Base-by-base conservation (phyloP, 2,888 invertebrate species). In the Tenthredo distinguenda region DNA sequence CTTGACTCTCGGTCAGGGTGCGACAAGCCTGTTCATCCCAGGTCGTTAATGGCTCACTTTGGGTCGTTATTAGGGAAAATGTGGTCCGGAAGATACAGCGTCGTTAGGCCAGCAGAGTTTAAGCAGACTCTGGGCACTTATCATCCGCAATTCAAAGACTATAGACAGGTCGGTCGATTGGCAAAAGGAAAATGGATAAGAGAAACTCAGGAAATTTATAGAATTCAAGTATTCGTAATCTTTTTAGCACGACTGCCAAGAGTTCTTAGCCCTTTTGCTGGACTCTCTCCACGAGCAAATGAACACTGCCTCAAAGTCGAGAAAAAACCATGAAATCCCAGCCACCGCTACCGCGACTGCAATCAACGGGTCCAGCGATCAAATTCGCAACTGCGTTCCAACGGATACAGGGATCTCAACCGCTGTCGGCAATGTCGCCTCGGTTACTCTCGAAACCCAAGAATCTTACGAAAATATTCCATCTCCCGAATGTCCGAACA, bases 161-260 rank as follows among this genome's bases (percentile, higher is more conserved):
- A 94, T 86, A 92, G 95, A 92, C 96, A 96, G 94, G 95, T 95
- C 91, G 87, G 86, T 74, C 10, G 3, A 71, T 31, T n/a, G n/a
- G 18, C 12, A 15, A 40, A 62, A 62, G 76, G 58, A 85, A 65
- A 47, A 43, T 34, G 15, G 34, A 74, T 37, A 77, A 37, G 55
- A 15, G 21, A 1, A 15, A 6, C 0, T 0, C 6, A 68, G 43
- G 15, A 18, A 84, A 72, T 58, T 50, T 79, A 3, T 68, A 12
- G 34, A 12, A 26, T 15, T 81, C 21, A 37, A 1, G 77, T 58
- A 58, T 47, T 43, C 18, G 10, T 34, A 31, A 47, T 85, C 0
- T 50, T 92, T 92, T 26, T 92, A 96, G 95, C 96, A 96, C 90
- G 96, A 96, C 90, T 96, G 96, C 92, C 96, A 96, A 92, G 96